Percentiles rank a stretch among this genome's conserved stretches.
These are phyloP conservation scores for Catharus ustulatus DNA, from an alignment of 2,797 vertebrate genomes.

Conservation along the genomic window DNA sequence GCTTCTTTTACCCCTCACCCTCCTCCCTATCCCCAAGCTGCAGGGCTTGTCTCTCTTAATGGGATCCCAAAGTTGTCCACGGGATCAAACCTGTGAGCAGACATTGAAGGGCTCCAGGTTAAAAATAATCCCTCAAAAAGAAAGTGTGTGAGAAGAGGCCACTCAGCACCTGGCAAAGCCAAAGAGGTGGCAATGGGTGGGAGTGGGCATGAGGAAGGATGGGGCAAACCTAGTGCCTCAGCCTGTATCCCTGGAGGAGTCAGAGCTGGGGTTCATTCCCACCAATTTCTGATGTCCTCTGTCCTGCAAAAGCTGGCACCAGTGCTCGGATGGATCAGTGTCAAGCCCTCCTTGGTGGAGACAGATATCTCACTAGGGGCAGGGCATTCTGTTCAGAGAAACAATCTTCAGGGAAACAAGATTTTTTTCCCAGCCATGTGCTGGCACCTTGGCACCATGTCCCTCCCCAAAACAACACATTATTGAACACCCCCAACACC, in stretches of 20 bases:
- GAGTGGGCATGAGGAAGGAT: not conserved
- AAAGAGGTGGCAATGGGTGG: accelerated
- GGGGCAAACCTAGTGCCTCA: not conserved
- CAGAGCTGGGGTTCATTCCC: not conserved
- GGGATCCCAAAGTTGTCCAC: not conserved
- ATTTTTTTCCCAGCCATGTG: accelerated
- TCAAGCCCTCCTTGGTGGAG: not conserved
- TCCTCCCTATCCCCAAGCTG: accelerated
- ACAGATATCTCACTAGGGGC: not conserved
- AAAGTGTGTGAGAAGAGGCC: accelerated
- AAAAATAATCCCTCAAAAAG: not conserved
- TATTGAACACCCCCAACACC: not conserved
- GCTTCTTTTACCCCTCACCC: not conserved
- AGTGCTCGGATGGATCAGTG: accelerated
- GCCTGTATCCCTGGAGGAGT: accelerated
- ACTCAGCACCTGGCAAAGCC: not conserved
- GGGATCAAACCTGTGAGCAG: not conserved
- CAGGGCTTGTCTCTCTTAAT: not conserved
- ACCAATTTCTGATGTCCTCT: not conserved
- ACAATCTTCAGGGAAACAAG: not conserved
- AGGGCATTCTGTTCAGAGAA: not conserved
- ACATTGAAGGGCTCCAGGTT: not conserved
- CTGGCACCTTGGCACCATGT: not conserved
- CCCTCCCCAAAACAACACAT: not conserved
- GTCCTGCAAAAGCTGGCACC: not conserved